phyloP scores from a whole-genome alignment of 2,113 vertebrate genomes.

The Coregonus clupeaformis region DNA sequence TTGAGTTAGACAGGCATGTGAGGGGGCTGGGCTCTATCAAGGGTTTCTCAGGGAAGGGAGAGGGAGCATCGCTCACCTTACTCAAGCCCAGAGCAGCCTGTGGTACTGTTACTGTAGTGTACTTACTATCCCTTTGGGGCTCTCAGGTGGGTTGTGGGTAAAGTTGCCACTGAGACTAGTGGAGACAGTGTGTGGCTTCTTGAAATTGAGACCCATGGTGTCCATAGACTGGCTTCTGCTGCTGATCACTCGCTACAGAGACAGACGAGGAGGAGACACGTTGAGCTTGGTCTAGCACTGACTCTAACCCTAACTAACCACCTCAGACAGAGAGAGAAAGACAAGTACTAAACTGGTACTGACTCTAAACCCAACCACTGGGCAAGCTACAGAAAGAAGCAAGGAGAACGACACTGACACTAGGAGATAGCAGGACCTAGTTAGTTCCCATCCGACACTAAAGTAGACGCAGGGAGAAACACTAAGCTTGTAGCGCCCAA shows the following conservation, averaged over 20 bases:
- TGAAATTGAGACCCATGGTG: constrained; percentile 83
- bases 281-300: constrained; percentile 44
- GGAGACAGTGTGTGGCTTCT: constrained; percentile 81
- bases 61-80: constrained; percentile 38
- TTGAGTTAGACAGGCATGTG: constrained; percentile 34
- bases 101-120: constrained; percentile 31
- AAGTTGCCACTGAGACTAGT: constrained; percentile 87
- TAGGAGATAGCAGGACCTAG: constrained; percentile 33
- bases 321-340: not conserved
- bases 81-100: constrained; percentile 39
- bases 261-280: constrained; percentile 63
- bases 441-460: not conserved
- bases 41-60: constrained; percentile 22
- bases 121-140: constrained; percentile 90
- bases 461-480: constrained; percentile 43
- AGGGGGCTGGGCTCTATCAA: not conserved
- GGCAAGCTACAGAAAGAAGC: constrained; percentile 37
- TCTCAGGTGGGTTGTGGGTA: constrained; percentile 79
- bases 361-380: not conserved
- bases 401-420: constrained; percentile 46
- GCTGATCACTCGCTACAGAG: constrained; percentile 85
- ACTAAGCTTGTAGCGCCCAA: constrained; percentile 33
- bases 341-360: too few relatives aligned
- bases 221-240: constrained; percentile 93
- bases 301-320: not conserved